These are phyloP conservation scores for Macaca nemestrina DNA, from an alignment of 2,113 vertebrate species.

Conservation along the genomic window DNA sequence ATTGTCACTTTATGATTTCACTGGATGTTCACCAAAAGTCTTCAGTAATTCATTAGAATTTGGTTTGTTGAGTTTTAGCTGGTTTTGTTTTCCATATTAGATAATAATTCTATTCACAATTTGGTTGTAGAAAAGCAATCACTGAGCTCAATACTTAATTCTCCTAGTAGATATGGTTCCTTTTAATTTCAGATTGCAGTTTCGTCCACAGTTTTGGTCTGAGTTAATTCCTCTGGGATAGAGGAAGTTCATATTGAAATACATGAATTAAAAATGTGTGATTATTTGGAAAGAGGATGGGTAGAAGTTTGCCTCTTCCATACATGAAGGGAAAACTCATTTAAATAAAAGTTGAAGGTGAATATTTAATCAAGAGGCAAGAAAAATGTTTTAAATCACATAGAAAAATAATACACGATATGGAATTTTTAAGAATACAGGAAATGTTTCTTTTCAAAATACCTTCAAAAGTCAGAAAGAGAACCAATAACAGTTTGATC, in stretches of 20 bases:
- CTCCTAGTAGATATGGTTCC: fast-evolving
- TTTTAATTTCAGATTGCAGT: background rate
- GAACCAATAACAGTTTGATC: background rate
- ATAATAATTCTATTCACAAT: background rate
- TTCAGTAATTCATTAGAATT: background rate
- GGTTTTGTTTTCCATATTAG: constrained; percentile 2
- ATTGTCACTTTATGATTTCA: background rate
- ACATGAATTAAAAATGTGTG: background rate
- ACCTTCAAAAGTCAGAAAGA: background rate
- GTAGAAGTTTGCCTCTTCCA: background rate
- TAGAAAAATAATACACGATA: background rate
- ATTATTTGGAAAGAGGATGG: background rate
- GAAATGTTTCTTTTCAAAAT: constrained; percentile 5
- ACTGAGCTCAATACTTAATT: background rate
- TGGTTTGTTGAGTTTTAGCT: background rate
- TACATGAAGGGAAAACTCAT: background rate
- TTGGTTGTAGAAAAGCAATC: background rate
- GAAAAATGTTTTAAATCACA: background rate
- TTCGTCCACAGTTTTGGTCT: background rate
- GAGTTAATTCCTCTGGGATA: background rate
- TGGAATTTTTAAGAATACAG: background rate
- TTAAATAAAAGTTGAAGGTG: background rate
- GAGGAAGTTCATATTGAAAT: background rate
- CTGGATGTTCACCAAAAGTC: background rate
- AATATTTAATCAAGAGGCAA: background rate